These are phyloP conservation scores for Epirrita christyi DNA, from an alignment of 2,888 invertebrate species.

Conservation along the genomic window DNA sequence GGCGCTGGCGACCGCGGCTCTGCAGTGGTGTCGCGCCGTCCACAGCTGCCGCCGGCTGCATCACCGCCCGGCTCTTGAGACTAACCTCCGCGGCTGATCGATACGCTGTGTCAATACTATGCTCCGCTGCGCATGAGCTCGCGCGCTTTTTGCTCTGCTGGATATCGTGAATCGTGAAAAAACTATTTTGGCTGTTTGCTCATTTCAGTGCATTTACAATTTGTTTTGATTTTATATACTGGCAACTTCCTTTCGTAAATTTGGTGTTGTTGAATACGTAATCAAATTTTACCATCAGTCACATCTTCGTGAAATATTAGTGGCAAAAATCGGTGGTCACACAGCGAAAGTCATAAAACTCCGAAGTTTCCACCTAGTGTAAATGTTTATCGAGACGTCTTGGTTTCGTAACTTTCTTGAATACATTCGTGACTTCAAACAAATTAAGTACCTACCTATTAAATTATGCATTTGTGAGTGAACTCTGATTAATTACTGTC, in stretches of 20 bases:
- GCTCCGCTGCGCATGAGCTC: slow-evolving; percentile 64
- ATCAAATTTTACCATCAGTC: slow-evolving; percentile 31
- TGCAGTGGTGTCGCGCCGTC: slow-evolving; percentile 74
- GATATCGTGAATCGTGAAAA: slow-evolving; percentile 69
- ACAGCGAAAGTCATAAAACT: slow-evolving; percentile 69
- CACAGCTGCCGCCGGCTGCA: slow-evolving; percentile 66
- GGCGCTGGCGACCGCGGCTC: slow-evolving; percentile 42
- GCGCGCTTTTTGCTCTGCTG: slow-evolving; percentile 62
- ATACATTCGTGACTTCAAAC: slow-evolving; percentile 46
- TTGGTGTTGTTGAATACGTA: slow-evolving; percentile 9
- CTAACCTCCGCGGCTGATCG: slow-evolving; percentile 52
- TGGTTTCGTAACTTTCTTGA: slow-evolving; percentile 57
- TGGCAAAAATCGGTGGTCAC: slow-evolving; percentile 50
- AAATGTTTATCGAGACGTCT: slow-evolving; percentile 56
- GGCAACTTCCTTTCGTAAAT: slow-evolving; percentile 6
- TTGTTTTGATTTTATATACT: slow-evolving; percentile 4
- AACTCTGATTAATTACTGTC: slow-evolving; percentile 34
- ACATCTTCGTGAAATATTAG: slow-evolving; percentile 39
- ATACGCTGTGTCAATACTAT: slow-evolving; percentile 65
- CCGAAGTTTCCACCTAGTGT: slow-evolving; percentile 54
- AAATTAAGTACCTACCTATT: slow-evolving; percentile 26
- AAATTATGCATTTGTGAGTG: slow-evolving; percentile 40
- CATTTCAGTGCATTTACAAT: slow-evolving; percentile 30
- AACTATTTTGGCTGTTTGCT: slow-evolving; percentile 57
- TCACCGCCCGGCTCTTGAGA: slow-evolving; percentile 25